These are phyloP conservation scores for Istiophorus platypterus DNA, from an alignment of 2,113 vertebrate species.

Conservation along the genomic window DNA sequence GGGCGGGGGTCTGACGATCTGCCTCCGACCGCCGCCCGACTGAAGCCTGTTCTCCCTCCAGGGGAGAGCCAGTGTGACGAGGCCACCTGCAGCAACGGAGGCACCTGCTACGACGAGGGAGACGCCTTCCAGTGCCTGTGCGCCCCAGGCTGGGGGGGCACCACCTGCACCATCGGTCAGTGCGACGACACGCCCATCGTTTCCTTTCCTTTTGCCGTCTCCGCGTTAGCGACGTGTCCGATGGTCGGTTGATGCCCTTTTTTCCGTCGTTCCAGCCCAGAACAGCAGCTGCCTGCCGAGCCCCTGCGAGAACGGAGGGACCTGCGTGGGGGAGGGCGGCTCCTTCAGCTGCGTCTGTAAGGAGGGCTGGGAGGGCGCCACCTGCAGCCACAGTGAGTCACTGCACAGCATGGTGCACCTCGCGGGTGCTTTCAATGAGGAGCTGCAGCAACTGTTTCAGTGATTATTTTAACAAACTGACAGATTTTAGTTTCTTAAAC, in stretches of 20 bases:
- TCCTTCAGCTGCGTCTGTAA: conserved; percentile 94
- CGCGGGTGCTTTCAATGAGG: too few relatives aligned
- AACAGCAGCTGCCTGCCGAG: conserved; percentile 93
- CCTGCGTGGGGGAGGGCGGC: conserved; percentile 89
- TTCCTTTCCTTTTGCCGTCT: too few relatives aligned
- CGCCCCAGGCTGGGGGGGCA: conserved; percentile 90
- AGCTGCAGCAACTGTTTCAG: too few relatives aligned
- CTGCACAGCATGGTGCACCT: too few relatives aligned
- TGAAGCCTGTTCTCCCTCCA: conserved; percentile 50
- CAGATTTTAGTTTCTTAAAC: too few relatives aligned
- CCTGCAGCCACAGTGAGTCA: conserved; percentile 92
- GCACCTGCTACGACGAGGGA: conserved; percentile 90
- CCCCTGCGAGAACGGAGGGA: conserved; percentile 92
- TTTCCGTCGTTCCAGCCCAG: conserved; percentile 79
- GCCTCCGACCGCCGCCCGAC: too few relatives aligned
- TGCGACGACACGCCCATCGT: too few relatives aligned
- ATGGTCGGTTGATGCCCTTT: too few relatives aligned
- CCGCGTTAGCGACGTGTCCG: fast-evolving
- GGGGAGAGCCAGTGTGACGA: conserved; percentile 94
- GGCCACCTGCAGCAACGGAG: conserved; percentile 91
- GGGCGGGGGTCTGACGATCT: too few relatives aligned
- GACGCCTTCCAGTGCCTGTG: conserved; percentile 91
- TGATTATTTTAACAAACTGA: too few relatives aligned
- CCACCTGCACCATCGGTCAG: conserved; percentile 92
- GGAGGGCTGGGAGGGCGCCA: conserved; percentile 93